Conservation (phyloP, 2,797 vertebrate genomes). For the Lycodopsis pacificus region DNA sequence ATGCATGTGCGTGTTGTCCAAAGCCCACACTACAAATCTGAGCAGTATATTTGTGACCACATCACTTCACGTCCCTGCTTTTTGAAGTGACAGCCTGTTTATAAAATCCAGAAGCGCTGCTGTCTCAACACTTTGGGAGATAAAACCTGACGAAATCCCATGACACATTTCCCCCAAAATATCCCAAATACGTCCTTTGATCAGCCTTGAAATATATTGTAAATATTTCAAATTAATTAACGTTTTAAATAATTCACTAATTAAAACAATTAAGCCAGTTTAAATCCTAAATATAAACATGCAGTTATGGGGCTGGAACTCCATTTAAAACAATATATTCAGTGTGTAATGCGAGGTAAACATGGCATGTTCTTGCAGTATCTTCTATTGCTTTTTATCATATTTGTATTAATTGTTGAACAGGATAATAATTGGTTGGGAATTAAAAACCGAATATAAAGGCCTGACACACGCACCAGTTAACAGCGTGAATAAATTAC, state of each 20-base stretch:
- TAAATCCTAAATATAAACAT: background rate
- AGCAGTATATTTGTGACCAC: constrained; percentile 72
- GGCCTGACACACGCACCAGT: constrained; percentile 23
- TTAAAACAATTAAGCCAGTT: background rate
- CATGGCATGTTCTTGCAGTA: rapidly evolving
- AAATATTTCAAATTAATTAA: background rate
- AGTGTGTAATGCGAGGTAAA: background rate
- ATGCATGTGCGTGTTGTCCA: constrained; percentile 40
- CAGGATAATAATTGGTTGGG: constrained; percentile 2
- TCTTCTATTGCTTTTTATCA: background rate
- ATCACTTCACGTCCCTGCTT: constrained; percentile 64
- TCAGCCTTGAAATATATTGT: background rate
- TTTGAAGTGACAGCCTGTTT: constrained; percentile 80
- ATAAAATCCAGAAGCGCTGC: constrained; percentile 72
- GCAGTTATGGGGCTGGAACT: background rate
- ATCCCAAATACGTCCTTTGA: constrained; percentile 35
- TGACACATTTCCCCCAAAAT: constrained; percentile 16
- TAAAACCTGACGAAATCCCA: constrained; percentile 42
- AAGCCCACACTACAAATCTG: constrained; percentile 55
- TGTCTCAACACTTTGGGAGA: constrained; percentile 58
- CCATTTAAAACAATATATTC: background rate
- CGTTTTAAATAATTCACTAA: background rate
- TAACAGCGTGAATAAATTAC: background rate
- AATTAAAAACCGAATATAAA: background rate
- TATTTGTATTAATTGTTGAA: background rate